These are phyloP conservation scores for Lophochroa leadbeateri DNA, from an alignment of 2,113 vertebrate genomes.

Conservation along the genomic window DNA sequence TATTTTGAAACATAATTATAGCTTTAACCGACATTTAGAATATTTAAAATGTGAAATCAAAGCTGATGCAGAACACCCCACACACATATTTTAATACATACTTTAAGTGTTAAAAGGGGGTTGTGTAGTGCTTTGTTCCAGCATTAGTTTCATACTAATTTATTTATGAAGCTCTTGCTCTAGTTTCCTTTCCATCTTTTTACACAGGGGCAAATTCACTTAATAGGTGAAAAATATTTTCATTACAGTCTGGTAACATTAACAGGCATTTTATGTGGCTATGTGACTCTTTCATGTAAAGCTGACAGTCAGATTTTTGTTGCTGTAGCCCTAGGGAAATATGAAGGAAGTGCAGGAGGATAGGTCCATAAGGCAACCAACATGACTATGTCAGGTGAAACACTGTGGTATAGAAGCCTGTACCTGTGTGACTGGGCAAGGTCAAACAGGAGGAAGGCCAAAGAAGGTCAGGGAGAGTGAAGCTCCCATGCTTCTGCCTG, in stretches of 20 bases:
- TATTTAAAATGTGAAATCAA: not conserved
- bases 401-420: fast-evolving
- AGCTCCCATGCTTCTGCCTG: not conserved
- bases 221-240: not conserved
- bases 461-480: not conserved
- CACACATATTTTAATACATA: not conserved
- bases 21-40: not conserved
- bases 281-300: not conserved
- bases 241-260: not conserved
- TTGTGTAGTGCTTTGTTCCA: not conserved
- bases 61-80: not conserved
- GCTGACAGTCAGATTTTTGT: not conserved
- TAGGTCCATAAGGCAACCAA: not conserved
- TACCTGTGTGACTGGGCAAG: not conserved
- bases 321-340: not conserved
- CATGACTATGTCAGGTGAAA: not conserved
- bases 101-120: not conserved
- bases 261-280: not conserved
- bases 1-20: constrained; percentile 22
- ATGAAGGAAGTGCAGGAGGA: not conserved
- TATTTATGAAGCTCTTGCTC: not conserved
- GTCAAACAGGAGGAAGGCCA: not conserved
- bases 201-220: not conserved
- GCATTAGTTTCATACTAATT: not conserved
- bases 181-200: not conserved